These are phyloP conservation scores for Nephrotoma flavescens DNA, from an alignment of 2,888 invertebrate species.

Conservation along the genomic window DNA sequence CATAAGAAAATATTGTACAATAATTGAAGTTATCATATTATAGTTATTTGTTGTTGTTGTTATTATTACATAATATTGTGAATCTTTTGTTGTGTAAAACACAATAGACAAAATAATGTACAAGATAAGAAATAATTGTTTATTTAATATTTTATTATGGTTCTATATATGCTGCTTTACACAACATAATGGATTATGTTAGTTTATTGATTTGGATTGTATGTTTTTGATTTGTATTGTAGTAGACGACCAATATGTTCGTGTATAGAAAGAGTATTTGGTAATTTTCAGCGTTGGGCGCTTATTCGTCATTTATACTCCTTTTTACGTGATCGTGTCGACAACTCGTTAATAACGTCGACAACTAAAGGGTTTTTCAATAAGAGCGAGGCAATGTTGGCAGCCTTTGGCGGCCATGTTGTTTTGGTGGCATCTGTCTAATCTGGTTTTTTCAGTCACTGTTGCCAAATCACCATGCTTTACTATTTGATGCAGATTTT, in stretches of 20 bases:
- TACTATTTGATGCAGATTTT: too few species aligned
- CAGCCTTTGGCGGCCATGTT: too few species aligned
- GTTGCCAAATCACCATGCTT: too few species aligned
- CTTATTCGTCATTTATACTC: too few species aligned
- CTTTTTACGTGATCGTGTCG: too few species aligned
- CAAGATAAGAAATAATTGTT: background rate
- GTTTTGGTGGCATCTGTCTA: too few species aligned
- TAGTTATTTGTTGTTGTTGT: background rate
- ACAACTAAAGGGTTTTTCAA: too few species aligned
- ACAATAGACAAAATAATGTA: background rate
- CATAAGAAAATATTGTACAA: background rate
- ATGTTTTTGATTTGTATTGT: background rate
- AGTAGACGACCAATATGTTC: background rate
- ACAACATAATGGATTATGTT: background rate
- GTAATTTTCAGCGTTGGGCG: too few species aligned
- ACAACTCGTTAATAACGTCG: too few species aligned
- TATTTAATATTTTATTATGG: background rate
- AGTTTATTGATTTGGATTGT: background rate
- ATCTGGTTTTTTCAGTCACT: too few species aligned
- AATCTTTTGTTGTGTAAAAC: background rate
- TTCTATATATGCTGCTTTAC: background rate
- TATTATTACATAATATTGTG: background rate
- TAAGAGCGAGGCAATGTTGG: too few species aligned
- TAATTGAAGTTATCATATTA: background rate
- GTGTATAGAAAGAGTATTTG: too few species aligned